Percentiles rank a stretch among this genome's conserved stretches.
These are phyloP conservation scores for Ennomos fuscantarius DNA, from an alignment of 2,888 invertebrate species.

Conservation along the genomic window DNA sequence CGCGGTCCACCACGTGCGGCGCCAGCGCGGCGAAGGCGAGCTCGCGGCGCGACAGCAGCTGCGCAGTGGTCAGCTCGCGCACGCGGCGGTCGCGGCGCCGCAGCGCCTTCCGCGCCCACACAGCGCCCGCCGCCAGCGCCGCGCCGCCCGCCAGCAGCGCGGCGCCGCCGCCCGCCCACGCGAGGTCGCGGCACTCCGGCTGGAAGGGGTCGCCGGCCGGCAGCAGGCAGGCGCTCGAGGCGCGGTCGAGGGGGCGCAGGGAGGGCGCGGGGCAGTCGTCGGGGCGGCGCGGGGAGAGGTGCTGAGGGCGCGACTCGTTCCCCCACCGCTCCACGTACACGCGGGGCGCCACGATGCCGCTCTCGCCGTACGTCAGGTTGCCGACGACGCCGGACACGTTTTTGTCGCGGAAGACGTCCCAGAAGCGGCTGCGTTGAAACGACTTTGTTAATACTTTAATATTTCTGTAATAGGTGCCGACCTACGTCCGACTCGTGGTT, in stretches of 20 bases:
- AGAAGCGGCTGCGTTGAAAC: constrained; percentile 3
- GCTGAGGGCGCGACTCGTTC: constrained; percentile 7
- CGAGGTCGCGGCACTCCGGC: constrained; percentile 67
- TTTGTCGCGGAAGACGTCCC: not conserved
- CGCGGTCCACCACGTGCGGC: constrained; percentile 21
- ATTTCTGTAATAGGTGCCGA: not conserved
- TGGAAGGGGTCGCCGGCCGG: constrained; percentile 67
- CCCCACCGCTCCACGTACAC: constrained; percentile 32
- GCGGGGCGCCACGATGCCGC: constrained; percentile 7
- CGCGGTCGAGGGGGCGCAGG: constrained; percentile 37
- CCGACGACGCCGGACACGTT: constrained; percentile 24
- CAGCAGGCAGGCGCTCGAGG: constrained; percentile 20
- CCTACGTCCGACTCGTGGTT: too few species aligned
- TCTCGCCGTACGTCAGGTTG: constrained; percentile 32
- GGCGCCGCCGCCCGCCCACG: constrained; percentile 35
- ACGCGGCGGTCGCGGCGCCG: constrained; percentile 56
- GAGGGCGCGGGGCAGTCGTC: constrained; percentile 29
- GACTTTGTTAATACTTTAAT: not conserved
- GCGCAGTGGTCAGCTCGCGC: constrained; percentile 66
- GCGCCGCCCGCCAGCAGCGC: constrained; percentile 21
- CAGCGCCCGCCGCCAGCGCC: constrained; percentile 36
- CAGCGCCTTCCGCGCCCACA: constrained; percentile 62
- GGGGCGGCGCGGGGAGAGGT: not conserved
- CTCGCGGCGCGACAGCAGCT: constrained; percentile 36
- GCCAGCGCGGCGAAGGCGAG: constrained; percentile 39